Conservation (phyloP, 2,888 invertebrate genomes). For the Oxyteleia sp. region DNA sequence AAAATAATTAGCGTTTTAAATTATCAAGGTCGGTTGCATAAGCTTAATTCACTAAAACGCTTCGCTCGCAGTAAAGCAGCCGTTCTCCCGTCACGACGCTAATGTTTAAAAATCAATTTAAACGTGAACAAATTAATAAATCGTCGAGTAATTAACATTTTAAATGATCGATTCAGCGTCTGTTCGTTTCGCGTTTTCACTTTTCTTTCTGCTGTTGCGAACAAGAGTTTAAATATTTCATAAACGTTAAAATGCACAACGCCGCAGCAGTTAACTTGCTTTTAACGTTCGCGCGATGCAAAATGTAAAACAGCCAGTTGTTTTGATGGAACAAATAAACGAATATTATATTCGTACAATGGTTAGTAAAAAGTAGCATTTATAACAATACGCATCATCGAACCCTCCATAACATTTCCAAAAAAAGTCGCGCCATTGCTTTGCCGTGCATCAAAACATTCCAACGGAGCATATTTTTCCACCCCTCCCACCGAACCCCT, state of each 20-base stretch:
- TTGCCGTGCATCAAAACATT: too few relatives aligned
- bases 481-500: too few relatives aligned
- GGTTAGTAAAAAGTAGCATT: constrained; percentile 20
- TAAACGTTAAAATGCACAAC: constrained; percentile 23
- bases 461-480: too few relatives aligned
- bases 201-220: too few relatives aligned
- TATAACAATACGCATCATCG: constrained; percentile 38
- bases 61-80: not conserved
- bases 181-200: too few relatives aligned
- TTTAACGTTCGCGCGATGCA: constrained; percentile 9
- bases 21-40: constrained; percentile 1
- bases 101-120: too few relatives aligned
- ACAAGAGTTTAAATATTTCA: constrained; percentile 4
- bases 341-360: constrained; percentile 29
- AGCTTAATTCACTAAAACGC: constrained; percentile 18
- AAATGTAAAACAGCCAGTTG: too few relatives aligned
- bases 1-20: constrained; percentile 14
- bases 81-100: not conserved
- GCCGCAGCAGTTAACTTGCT: not conserved
- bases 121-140: too few relatives aligned
- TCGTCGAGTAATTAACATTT: too few relatives aligned
- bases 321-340: constrained; percentile 30
- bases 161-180: too few relatives aligned
- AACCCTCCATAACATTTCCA: too few relatives aligned
- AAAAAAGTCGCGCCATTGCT: too few relatives aligned